These are phyloP conservation scores for Sylvilagus bachmani DNA, from an alignment of 2,113 vertebrate genomes.

Conservation along the genomic window DNA sequence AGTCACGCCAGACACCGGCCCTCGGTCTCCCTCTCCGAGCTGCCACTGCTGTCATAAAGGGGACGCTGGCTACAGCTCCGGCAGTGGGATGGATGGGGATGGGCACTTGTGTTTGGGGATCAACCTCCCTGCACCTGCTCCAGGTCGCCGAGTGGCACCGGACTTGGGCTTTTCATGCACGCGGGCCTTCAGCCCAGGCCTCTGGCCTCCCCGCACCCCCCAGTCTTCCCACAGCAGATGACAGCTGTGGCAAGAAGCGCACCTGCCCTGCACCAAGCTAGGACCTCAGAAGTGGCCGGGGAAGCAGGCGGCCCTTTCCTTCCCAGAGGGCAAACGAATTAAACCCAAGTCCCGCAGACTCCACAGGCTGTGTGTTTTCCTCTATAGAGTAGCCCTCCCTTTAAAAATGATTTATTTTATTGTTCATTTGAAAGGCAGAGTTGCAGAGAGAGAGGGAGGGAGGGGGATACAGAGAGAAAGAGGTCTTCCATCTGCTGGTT, in stretches of 20 bases:
- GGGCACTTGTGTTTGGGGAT: background rate
- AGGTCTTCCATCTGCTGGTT: too few species aligned
- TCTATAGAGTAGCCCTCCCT: background rate
- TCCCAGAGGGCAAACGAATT: fast-evolving
- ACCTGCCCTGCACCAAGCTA: fast-evolving
- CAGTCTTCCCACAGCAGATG: background rate
- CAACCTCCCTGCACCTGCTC: background rate
- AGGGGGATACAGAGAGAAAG: too few species aligned
- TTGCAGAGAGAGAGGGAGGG: too few species aligned
- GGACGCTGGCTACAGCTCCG: fast-evolving
- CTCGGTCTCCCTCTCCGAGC: background rate
- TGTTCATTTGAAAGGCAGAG: too few species aligned
- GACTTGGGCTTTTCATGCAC: background rate
- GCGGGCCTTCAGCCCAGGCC: background rate
- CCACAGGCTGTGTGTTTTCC: background rate
- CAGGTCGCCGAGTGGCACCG: background rate
- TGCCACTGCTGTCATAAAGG: background rate
- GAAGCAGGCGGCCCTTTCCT: background rate
- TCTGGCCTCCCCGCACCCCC: too few species aligned
- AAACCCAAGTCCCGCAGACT: background rate
- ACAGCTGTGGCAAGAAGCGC: too few species aligned
- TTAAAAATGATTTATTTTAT: too few species aligned
- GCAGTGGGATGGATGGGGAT: background rate
- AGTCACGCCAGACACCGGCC: fast-evolving
- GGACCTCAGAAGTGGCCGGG: background rate